A percentile compares a stretch with the other conserved stretches of the same genome.
These are phyloP conservation scores for Drosophila siamana DNA, from an alignment of 2,888 invertebrate genomes.

Conservation along the genomic window DNA sequence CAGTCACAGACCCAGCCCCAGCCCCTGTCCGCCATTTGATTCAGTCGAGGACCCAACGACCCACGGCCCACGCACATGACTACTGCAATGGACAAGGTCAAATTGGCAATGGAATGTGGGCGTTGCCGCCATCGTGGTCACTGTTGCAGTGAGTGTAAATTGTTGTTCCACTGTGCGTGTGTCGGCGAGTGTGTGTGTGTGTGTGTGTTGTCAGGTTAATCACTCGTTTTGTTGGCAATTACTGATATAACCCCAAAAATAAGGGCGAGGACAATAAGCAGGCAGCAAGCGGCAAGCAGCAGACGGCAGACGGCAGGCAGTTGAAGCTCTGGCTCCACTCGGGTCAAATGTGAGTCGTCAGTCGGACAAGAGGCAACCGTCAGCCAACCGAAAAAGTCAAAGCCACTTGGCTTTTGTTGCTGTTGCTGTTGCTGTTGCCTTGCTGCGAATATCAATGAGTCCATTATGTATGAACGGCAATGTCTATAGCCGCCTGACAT, in stretches of 20 bases:
- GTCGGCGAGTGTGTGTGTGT: constrained; percentile 28
- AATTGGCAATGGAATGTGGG: constrained; percentile 42
- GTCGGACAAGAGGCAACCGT: not conserved
- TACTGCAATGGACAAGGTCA: constrained; percentile 55
- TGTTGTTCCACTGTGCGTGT: constrained; percentile 24
- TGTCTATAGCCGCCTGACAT: constrained; percentile 79
- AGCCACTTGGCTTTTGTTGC: constrained; percentile 55
- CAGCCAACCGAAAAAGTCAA: constrained; percentile 30
- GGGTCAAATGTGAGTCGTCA: constrained; percentile 34
- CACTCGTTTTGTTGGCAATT: constrained; percentile 83
- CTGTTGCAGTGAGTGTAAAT: constrained; percentile 29
- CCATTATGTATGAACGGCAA: constrained; percentile 77
- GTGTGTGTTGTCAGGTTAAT: constrained; percentile 66
- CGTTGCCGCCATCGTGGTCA: constrained; percentile 25
- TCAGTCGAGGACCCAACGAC: not conserved
- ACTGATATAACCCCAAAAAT: constrained; percentile 58
- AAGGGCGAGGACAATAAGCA: constrained; percentile 51
- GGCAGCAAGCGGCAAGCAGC: constrained; percentile 8
- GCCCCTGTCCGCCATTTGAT: no score
- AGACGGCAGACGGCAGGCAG: not conserved
- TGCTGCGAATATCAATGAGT: constrained; percentile 75
- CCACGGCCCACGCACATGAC: not conserved
- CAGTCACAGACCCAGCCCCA: no score
- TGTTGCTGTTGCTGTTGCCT: constrained; percentile 48
- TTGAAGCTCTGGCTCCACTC: constrained; percentile 15